Evolutionary conservation across 1,140 invertebrate species (phyloP).

Genomic region (Dinoponera quadriceps): DNA sequence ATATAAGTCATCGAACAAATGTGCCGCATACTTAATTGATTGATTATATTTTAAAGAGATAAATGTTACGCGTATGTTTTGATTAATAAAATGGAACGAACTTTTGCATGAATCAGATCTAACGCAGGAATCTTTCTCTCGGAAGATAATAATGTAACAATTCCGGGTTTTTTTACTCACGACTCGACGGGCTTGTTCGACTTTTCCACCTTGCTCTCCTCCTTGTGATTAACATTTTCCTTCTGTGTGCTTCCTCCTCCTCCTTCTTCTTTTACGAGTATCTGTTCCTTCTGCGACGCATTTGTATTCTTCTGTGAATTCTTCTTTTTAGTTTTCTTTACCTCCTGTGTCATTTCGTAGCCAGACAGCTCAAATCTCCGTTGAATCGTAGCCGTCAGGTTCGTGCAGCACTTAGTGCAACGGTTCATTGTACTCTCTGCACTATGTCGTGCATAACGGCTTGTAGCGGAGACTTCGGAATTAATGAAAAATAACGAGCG

Average conservation of each 20-base stretch:
- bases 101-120: background rate
- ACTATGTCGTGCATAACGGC: too few relatives aligned
- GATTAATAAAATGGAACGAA: background rate
- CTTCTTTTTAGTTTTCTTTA: constrained; percentile 20
- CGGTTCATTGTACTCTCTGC: too few relatives aligned
- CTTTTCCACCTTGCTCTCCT: constrained; percentile 6
- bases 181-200: background rate
- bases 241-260: background rate
- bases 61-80: too few relatives aligned
- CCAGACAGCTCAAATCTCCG: background rate
- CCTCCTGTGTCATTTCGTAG: constrained; percentile 14
- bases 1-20: too few relatives aligned
- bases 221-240: background rate
- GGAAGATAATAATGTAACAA: background rate
- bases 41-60: too few relatives aligned
- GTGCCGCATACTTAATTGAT: too few relatives aligned
- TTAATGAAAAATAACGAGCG: too few relatives aligned
- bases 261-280: too few relatives aligned
- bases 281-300: too few relatives aligned
- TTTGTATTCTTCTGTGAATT: background rate
- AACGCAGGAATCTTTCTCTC: background rate
- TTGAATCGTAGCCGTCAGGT: background rate
- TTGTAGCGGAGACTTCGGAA: too few relatives aligned
- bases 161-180: background rate
- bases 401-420: too few relatives aligned